phyloP scores from a whole-genome alignment of 1,140 invertebrate species.

The Drosophila subpulchrella region DNA sequence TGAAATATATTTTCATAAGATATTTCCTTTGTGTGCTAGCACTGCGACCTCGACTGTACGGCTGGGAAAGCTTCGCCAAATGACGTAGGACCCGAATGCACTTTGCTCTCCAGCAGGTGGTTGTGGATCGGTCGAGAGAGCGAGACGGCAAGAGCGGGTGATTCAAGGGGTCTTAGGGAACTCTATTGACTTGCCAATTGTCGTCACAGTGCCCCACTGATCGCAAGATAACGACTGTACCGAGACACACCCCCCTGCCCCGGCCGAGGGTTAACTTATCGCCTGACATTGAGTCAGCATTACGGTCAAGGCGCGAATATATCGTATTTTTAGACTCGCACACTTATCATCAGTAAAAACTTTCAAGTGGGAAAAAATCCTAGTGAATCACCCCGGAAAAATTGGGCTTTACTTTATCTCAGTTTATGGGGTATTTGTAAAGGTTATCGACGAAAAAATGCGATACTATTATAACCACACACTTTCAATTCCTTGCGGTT shows the following conservation, averaged over 20 bases:
- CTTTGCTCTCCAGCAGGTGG: constrained; percentile 24
- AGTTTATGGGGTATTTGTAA: neutral
- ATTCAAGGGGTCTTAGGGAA: constrained; percentile 23
- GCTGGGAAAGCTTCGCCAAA: constrained; percentile 3
- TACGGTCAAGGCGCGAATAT: constrained; percentile 7
- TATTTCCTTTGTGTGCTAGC: neutral
- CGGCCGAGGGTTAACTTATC: constrained; percentile 17
- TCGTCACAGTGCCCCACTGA: constrained; percentile 20
- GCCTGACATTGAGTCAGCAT: constrained; percentile 14
- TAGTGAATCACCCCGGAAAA: constrained; percentile 1
- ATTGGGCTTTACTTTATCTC: neutral
- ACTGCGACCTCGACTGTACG: neutral
- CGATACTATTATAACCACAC: too few species aligned
- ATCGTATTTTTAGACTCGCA: constrained; percentile 14
- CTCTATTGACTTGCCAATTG: constrained; percentile 31
- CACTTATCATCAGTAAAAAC: constrained; percentile 9
- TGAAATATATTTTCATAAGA: neutral
- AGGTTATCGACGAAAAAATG: neutral
- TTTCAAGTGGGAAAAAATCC: constrained; percentile 1
- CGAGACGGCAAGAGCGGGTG: neutral
- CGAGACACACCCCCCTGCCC: neutral
- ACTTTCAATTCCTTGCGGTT: neutral
- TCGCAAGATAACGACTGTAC: constrained; percentile 15
- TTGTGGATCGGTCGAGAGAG: neutral
- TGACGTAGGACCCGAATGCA: constrained; percentile 24